Evolutionary conservation across 1,140 invertebrate species (phyloP).

Genomic region (Ceratosolen fusciceps): DNA sequence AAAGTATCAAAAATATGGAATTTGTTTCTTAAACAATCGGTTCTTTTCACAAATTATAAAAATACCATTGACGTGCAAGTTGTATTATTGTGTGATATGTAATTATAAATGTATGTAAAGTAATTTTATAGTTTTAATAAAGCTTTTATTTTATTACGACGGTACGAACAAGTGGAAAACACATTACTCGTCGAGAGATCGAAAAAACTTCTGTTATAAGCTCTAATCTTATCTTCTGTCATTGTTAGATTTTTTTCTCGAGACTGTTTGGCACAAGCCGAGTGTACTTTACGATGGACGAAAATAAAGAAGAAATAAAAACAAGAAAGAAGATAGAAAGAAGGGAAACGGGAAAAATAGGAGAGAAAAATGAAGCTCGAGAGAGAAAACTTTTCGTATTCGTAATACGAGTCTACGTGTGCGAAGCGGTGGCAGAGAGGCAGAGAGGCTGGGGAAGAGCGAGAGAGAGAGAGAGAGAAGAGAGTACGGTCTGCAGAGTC

Average conservation of each 20-base stretch:
- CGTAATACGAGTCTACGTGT: background rate
- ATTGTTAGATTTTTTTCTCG: constrained; percentile 37
- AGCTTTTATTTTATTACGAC: too few species aligned
- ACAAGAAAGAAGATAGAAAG: constrained; percentile 35
- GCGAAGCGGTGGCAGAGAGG: too few species aligned
- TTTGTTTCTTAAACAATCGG: too few species aligned
- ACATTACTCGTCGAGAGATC: too few species aligned
- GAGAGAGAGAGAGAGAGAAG: constrained; percentile 9
- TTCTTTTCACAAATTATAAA: too few species aligned
- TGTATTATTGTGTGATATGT: too few species aligned
- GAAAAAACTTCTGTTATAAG: background rate
- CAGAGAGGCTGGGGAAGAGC: background rate
- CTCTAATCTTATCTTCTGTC: constrained; percentile 35
- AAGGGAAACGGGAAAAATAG: constrained; percentile 13
- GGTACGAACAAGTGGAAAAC: too few species aligned
- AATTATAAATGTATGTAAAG: too few species aligned
- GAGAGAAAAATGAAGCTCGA: constrained; percentile 14
- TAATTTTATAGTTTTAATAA: too few species aligned
- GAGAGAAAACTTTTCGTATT: constrained; percentile 28
- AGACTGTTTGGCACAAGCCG: background rate
- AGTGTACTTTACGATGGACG: constrained; percentile 11
- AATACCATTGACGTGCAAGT: too few species aligned
- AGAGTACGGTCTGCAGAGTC: constrained; percentile 22
- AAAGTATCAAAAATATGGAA: too few species aligned
- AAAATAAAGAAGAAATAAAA: constrained; percentile 45